These are phyloP conservation scores for Syngnathoides biaculeatus DNA, from an alignment of 2,113 vertebrate species.

Conservation along the genomic window DNA sequence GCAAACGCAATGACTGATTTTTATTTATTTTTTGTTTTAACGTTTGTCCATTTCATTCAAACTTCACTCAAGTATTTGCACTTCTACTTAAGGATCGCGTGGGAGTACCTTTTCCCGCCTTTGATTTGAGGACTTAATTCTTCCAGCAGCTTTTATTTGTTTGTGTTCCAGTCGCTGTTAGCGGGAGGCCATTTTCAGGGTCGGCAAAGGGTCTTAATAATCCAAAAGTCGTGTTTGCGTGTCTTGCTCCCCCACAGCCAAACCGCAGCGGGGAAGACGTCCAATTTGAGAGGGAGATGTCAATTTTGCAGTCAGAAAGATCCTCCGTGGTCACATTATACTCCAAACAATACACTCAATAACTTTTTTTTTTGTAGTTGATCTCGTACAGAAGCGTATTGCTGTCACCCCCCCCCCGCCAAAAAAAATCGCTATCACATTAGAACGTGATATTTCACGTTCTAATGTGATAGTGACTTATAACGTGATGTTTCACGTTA, in stretches of 20 bases:
- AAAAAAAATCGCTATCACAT: too few relatives aligned
- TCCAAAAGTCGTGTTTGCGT: neutral
- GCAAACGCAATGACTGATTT: too few relatives aligned
- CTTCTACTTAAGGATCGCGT: neutral
- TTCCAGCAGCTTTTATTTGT: slow-evolving; percentile 1
- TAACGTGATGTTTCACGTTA: too few relatives aligned
- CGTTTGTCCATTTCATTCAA: too few relatives aligned
- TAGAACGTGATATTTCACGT: too few relatives aligned
- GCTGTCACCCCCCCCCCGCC: too few relatives aligned
- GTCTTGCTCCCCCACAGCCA: neutral
- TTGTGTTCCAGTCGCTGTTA: neutral
- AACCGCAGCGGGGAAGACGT: neutral
- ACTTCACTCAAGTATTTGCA: neutral
- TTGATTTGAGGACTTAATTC: neutral
- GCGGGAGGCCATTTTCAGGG: neutral
- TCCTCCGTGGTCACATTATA: neutral
- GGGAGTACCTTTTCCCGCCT: neutral
- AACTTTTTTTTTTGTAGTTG: neutral
- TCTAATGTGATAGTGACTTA: too few relatives aligned
- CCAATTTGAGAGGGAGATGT: neutral
- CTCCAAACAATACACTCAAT: neutral
- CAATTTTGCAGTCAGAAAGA: too few relatives aligned
- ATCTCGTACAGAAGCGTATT: too few relatives aligned
- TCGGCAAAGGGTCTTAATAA: neutral
- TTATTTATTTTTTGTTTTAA: too few relatives aligned